Evolutionary conservation across 2,888 invertebrate genomes (phyloP).

Genomic region (Caenorhabditis sp.): DNA sequence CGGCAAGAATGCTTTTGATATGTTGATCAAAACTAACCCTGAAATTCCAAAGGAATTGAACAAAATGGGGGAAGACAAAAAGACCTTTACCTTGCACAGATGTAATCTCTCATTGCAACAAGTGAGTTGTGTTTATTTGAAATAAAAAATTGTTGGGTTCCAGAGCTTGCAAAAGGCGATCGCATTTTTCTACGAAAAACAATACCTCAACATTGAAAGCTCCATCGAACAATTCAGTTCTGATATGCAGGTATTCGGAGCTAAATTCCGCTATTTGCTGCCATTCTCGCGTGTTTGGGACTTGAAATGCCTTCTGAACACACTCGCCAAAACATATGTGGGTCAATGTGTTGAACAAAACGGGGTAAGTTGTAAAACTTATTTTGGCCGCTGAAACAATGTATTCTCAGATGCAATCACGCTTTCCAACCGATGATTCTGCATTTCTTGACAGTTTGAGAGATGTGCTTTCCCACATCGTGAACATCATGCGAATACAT

Average conservation of each 20-base stretch:
- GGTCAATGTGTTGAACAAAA: neutral
- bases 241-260: neutral
- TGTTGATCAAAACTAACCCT: neutral
- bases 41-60: too few relatives aligned
- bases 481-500: neutral
- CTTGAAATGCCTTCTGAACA: neutral
- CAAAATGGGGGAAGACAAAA: too few relatives aligned
- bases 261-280: neutral
- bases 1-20: conserved; percentile 23
- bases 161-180: neutral
- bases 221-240: neutral
- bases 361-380: too few relatives aligned
- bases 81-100: too few relatives aligned
- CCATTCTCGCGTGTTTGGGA: neutral
- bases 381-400: too few relatives aligned
- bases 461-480: neutral
- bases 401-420: too few relatives aligned
- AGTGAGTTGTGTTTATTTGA: too few relatives aligned
- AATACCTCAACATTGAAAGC: neutral
- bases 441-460: neutral
- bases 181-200: neutral
- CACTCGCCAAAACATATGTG: neutral
- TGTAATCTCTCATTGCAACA: too few relatives aligned
- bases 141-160: neutral
- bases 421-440: too few relatives aligned